Evolutionary conservation across 1,140 invertebrate species (phyloP), one percentile per base, ranked within the genome.

Genomic region (Drosophila truncata): DNA sequence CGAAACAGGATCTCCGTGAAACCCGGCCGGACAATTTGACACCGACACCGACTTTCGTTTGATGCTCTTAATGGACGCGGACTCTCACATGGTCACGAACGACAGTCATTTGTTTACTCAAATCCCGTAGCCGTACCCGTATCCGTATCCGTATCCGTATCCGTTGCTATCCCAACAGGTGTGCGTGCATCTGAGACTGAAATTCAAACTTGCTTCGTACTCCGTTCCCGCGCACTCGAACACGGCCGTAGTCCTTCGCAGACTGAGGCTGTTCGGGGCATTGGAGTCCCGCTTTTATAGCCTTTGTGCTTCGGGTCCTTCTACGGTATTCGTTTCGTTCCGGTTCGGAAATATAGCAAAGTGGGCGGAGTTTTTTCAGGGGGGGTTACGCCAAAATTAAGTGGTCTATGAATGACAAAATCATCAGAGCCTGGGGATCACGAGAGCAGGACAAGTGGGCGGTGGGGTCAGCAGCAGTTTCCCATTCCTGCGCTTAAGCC

Each of bases 301-400:
- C 42, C 80, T 87, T 62, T 52, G 80, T 23, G 59, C 44, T 57
- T 54, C 62, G 35, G 18, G 47, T 57, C 29, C 47, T 49, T 46
- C 37, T 11, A 20, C 4, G 20, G 20, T 13, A 47, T 46, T 76
- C 71, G 64, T 31, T 37, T 80, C 50, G 64, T 80, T 79, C 29
- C 78, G 78, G 46, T 33, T 76, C 47, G 47, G 61, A 18, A 20
- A 16, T 23, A 18, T 10, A 3, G 14, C 16, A 13, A 18, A 16
- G 25, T 20, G 23, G 39, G 39, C 27, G 29, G 27, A 11, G 35
- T 46, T 29, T 49, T 44, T 14, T 0, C 4, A 7, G 46, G 46
- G 69, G 52, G n/a, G 60, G 63, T 46, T 77, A 67, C 84, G 80
- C 70, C 80, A 80, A 82, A 80, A 80, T 77, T 65, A 88, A 86